These are phyloP conservation scores for Diplodus puntazzo DNA, from an alignment of 2,797 vertebrate genomes.

Conservation along the genomic window DNA sequence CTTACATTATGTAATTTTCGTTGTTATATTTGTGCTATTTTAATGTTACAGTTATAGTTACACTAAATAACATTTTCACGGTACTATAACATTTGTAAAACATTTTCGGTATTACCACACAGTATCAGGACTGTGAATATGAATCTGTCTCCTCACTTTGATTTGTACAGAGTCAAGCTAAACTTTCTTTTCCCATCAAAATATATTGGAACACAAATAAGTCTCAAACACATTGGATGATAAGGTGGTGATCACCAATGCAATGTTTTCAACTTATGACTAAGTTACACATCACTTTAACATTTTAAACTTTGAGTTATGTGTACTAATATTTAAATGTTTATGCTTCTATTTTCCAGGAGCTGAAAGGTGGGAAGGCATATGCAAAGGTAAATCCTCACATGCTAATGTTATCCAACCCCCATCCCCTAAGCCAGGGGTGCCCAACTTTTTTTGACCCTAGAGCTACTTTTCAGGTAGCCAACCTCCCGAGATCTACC, in stretches of 20 bases:
- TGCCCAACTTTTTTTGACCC: too few species aligned
- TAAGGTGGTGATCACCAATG: not conserved
- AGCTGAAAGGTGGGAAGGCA: constrained; percentile 96
- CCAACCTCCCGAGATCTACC: too few species aligned
- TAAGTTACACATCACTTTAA: not conserved
- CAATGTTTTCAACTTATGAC: not conserved
- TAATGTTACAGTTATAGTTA: too few species aligned
- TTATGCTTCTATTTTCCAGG: constrained; percentile 81
- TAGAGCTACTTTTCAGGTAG: too few species aligned
- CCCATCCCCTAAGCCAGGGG: not conserved
- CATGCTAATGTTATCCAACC: not conserved
- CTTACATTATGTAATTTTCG: not conserved
- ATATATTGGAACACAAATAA: not conserved
- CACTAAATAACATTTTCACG: too few species aligned
- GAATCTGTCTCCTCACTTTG: too few species aligned
- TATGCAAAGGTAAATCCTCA: constrained; percentile 94
- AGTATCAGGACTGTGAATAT: too few species aligned
- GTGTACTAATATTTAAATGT: constrained; percentile 7
- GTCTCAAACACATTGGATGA: not conserved
- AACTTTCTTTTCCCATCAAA: not conserved
- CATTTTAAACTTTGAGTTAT: not conserved
- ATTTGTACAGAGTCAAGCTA: not conserved
- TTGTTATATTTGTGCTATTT: too few species aligned
- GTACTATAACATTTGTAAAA: too few species aligned
- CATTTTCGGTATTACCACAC: too few species aligned